Evolutionary conservation across 2,797 vertebrate species (phyloP).

Genomic region (Gobio occitaniae): DNA sequence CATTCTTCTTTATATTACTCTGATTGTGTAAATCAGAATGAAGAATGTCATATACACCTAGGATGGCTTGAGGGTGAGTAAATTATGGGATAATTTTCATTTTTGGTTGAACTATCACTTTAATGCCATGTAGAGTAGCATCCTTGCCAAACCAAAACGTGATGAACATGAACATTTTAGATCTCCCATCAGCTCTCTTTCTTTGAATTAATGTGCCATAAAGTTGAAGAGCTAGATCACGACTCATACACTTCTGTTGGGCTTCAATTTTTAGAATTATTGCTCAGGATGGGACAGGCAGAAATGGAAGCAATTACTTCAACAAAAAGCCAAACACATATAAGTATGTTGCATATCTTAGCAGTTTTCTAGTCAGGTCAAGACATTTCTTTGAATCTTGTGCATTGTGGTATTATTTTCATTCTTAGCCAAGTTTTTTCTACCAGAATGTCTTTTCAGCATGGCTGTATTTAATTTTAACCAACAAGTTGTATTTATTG

Average conservation of each 20-base stretch:
- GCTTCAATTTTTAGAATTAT: neutral
- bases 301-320: constrained; percentile 21
- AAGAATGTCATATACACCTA: no score
- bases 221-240: neutral
- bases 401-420: neutral
- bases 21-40: no score
- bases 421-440: neutral
- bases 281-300: neutral
- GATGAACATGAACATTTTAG: constrained; percentile 15
- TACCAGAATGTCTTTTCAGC: neutral
- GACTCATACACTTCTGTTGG: neutral
- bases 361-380: neutral
- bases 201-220: neutral
- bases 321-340: neutral
- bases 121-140: neutral
- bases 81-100: no score
- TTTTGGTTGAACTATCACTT: neutral
- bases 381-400: neutral
- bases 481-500: neutral
- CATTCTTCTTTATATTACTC: no score
- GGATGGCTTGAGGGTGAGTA: no score
- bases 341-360: neutral
- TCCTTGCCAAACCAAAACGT: neutral
- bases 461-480: neutral
- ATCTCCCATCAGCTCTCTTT: neutral